A percentile compares a stretch with the other conserved stretches of the same genome.
Evolutionary conservation across 2,113 vertebrate genomes (phyloP).

Genomic region (Solenodon paradoxus): DNA sequence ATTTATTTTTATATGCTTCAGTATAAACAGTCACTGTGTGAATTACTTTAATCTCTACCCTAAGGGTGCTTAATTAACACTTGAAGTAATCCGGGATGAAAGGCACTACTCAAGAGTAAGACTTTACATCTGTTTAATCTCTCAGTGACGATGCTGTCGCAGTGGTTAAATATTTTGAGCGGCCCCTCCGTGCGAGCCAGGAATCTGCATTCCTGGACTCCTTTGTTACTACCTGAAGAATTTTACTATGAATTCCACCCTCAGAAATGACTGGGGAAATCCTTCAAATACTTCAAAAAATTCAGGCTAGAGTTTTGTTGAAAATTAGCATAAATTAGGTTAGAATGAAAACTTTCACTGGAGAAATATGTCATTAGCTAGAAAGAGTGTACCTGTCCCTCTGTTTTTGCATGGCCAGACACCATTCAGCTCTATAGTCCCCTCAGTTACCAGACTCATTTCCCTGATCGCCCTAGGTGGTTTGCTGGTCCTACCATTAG

Average conservation of each 20-base stretch:
- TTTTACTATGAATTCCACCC: not conserved
- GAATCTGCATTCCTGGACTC: not conserved
- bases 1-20: constrained; percentile 63
- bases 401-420: not conserved
- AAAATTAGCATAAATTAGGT: not conserved
- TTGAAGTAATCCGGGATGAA: not conserved
- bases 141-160: not conserved
- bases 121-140: not conserved
- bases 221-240: not conserved
- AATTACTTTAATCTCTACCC: constrained; percentile 48
- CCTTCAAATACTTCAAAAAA: not conserved
- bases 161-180: not conserved
- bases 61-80: constrained; percentile 4
- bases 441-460: not conserved
- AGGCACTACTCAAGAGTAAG: not conserved
- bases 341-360: not conserved
- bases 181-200: not conserved
- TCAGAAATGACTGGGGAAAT: not conserved
- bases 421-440: not conserved
- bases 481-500: not conserved
- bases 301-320: not conserved
- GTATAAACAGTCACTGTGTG: constrained; percentile 18
- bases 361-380: not conserved
- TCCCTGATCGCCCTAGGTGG: not conserved
- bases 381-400: not conserved